Evolutionary conservation across 64 coral and sea anemone genomes (phyloP), one percentile per base, ranked within the genome.

Genomic region (Stichodactyla helianthus): DNA sequence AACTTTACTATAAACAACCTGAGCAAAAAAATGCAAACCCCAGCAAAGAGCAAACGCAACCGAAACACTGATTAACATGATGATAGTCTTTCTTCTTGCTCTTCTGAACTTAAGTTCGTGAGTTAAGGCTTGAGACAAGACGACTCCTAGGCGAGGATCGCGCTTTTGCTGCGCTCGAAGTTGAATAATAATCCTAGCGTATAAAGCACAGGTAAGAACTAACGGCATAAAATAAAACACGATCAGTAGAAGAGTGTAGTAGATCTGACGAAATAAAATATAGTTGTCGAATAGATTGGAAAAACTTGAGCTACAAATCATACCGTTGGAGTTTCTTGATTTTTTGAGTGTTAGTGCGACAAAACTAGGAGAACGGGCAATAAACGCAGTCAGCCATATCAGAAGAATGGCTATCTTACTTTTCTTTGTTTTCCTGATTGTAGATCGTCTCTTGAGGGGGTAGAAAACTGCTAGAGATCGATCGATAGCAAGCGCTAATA

Each of bases 391-490:
- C 0, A 89, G 18, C 92, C 92, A 93, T 63, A 89, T 61, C 12
- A 79, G 51, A 0, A 58, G 7, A 12, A 89, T 71, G 5, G 59
- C 55, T 6, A 26, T 0, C 11, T 80, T 84, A 7, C 87, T 63
- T 6, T 63, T 60, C 28, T 11, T 85, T 12, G 78, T 61, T 15
- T 82, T 89, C 5, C 70, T 50, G 18, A 83, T 16, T 0, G 77
- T 51, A 26, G 53, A 22, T 27, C 70, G 64, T 23, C 26, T 74
- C 14, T 86, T 90, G 5, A 93, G 11, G 5, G 92, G 87, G 12
- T 63, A 89, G 0, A 93, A 59, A 60, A 93, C 88, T 15, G 87
- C 88, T 17, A 93, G 55, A 55, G 86, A 93, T n/a, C 92, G 84
- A 35, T 93, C 92, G n/a, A 89, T 71, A 19, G 87, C 89, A 27